Conservation (phyloP, 2,888 invertebrate species). For the Imbricaverruca yamaguchii region DNA sequence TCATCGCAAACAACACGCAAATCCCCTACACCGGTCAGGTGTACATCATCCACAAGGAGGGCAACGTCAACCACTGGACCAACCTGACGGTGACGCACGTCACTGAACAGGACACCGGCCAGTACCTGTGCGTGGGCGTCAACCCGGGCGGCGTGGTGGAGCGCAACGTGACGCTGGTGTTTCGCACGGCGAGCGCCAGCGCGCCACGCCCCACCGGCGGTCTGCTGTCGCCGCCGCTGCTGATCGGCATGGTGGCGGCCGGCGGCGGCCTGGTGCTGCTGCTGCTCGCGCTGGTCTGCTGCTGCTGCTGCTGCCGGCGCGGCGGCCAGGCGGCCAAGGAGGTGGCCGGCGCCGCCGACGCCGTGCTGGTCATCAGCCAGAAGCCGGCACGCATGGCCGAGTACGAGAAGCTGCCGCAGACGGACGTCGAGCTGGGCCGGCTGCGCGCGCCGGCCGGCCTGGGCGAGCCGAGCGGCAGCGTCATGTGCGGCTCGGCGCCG, state of each 20-base stretch:
- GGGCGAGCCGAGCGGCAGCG: conserved; percentile 47
- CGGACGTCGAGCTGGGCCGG: conserved; percentile 33
- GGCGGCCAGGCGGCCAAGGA: conserved; percentile 41
- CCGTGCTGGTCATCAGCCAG: conserved; percentile 59
- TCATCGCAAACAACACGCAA: conserved; percentile 33
- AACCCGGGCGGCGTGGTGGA: conserved; percentile 71
- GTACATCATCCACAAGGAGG: conserved; percentile 30
- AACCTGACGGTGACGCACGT: conserved; percentile 75
- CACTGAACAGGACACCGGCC: conserved; percentile 70
- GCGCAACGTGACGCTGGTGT: conserved; percentile 59
- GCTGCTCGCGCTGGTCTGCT: conserved; percentile 48
- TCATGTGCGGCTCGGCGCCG: conserved; percentile 42
- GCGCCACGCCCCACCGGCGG: conserved; percentile 24
- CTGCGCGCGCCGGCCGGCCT: conserved; percentile 24
- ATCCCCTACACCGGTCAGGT: conserved; percentile 29
- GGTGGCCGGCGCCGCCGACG: conserved; percentile 52
- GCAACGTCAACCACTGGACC: conserved; percentile 52
- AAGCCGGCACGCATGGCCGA: conserved; percentile 33
- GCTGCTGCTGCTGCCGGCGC: conserved; percentile 49
- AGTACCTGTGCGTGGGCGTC: conserved; percentile 71
- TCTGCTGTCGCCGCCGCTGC: conserved; percentile 26
- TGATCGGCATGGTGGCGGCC: conserved; percentile 27
- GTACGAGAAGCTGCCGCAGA: conserved; percentile 35
- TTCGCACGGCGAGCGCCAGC: conserved; percentile 35
- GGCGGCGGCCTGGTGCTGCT: conserved; percentile 37